Percentiles rank a stretch among this genome's conserved stretches.
Evolutionary conservation across 2,797 vertebrate species (phyloP).

Genomic region (Leucoraja ocellata): DNA sequence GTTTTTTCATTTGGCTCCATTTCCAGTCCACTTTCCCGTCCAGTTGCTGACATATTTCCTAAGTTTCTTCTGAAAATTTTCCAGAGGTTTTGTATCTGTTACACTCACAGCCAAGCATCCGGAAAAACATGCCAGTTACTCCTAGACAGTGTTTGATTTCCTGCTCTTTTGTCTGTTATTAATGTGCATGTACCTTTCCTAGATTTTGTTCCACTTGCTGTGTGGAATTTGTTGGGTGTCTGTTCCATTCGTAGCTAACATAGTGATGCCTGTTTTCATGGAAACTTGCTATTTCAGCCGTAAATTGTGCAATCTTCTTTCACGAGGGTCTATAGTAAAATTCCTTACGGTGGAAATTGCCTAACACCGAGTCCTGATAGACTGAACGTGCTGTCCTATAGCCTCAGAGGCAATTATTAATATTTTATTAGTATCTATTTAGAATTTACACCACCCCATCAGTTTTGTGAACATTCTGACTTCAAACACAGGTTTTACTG

Average conservation of each 20-base stretch:
- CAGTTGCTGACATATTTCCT: constrained; percentile 16
- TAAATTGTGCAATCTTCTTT: not conserved
- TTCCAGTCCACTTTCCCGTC: not conserved
- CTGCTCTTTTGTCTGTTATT: constrained; percentile 28
- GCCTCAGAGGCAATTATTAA: not conserved
- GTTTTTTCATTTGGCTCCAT: not conserved
- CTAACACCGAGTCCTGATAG: not conserved
- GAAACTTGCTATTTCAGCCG: constrained; percentile 26
- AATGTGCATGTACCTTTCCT: constrained; percentile 26
- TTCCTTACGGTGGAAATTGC: not conserved
- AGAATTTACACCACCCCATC: not conserved
- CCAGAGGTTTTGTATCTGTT: constrained; percentile 35
- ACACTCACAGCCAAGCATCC: constrained; percentile 34
- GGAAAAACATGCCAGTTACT: constrained; percentile 38
- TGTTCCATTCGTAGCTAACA: constrained; percentile 12
- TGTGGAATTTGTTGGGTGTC: constrained; percentile 30
- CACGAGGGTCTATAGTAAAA: not conserved
- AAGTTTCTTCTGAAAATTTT: constrained; percentile 24
- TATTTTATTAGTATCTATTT: constrained; percentile 13
- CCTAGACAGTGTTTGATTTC: constrained; percentile 37
- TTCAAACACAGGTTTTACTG: not conserved
- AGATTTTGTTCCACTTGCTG: constrained; percentile 14
- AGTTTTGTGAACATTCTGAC: not conserved
- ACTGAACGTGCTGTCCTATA: not conserved
- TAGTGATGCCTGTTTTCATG: constrained; percentile 11